Evolutionary conservation across 2,113 vertebrate genomes (phyloP).

Genomic region (Alligator mississippiensis): DNA sequence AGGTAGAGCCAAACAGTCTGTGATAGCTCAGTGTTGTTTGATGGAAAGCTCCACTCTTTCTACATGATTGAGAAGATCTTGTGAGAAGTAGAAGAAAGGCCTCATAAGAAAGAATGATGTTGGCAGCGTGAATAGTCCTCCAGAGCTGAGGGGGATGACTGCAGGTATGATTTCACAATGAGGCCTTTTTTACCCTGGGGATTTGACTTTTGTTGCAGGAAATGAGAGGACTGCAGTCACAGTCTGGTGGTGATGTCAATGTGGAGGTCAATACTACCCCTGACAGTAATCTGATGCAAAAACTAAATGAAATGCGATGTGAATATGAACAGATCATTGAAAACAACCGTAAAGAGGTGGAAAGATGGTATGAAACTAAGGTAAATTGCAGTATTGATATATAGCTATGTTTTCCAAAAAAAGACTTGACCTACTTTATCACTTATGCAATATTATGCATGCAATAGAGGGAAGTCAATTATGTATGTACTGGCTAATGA

Average conservation of each 20-base stretch:
- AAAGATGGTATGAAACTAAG: slow-evolving; percentile 87
- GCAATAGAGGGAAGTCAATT: neutral
- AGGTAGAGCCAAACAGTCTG: rapidly evolving
- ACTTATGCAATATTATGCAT: neutral
- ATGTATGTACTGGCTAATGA: neutral
- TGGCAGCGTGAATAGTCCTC: neutral
- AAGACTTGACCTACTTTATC: neutral
- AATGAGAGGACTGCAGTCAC: slow-evolving; percentile 63
- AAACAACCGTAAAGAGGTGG: slow-evolving; percentile 82
- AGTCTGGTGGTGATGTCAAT: slow-evolving; percentile 77
- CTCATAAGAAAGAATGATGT: neutral
- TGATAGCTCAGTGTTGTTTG: neutral
- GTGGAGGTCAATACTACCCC: slow-evolving; percentile 88
- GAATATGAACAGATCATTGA: slow-evolving; percentile 83
- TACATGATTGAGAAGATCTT: neutral
- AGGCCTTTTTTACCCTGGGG: neutral
- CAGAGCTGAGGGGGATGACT: neutral
- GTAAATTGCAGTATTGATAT: slow-evolving; percentile 57
- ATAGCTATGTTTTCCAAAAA: neutral
- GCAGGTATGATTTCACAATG: neutral
- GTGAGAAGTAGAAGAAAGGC: neutral
- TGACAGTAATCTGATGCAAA: slow-evolving; percentile 76
- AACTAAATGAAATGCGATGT: slow-evolving; percentile 79
- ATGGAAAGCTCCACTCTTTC: neutral
- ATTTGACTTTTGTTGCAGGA: slow-evolving; percentile 51